phyloP scores from a whole-genome alignment of 2,113 vertebrate species.

The Onychorhynchus coronatus region DNA sequence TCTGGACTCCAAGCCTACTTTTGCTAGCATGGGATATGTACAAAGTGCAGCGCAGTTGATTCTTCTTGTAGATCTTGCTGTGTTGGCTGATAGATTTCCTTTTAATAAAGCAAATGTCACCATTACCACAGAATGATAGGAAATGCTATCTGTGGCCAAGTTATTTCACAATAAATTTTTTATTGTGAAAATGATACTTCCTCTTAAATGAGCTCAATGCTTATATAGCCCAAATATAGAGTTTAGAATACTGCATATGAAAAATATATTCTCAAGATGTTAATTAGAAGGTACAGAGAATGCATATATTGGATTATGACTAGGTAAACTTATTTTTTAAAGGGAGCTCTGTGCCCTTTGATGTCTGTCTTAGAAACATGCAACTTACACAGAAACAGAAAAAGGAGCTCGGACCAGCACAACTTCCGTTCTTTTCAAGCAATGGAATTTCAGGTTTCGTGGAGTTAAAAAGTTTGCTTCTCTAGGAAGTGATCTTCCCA shows the following conservation, averaged over 20 bases:
- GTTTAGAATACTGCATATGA: not conserved
- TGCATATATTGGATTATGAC: not conserved
- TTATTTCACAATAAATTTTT: not conserved
- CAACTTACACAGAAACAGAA: not conserved
- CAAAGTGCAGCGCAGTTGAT: not conserved
- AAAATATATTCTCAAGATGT: not conserved
- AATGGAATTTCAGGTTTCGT: not conserved
- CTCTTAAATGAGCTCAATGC: not conserved
- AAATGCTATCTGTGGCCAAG: not conserved
- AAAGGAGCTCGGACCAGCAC: not conserved
- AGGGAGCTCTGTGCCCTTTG: not conserved
- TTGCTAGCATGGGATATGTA: not conserved
- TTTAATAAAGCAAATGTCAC: not conserved
- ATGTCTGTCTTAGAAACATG: not conserved
- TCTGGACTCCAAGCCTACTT: not conserved
- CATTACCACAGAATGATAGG: not conserved
- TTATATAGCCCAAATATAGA: not conserved
- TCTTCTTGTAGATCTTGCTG: not conserved
- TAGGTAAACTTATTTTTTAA: not conserved
- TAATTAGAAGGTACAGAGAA: not conserved
- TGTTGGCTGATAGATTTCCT: not conserved
- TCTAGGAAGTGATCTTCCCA: not conserved
- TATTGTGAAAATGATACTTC: conserved; percentile 19
- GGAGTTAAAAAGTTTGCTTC: not conserved
- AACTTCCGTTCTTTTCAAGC: not conserved